These are phyloP conservation scores for Wiebesia pumilae DNA, from an alignment of 1,140 invertebrate genomes.

Conservation along the genomic window DNA sequence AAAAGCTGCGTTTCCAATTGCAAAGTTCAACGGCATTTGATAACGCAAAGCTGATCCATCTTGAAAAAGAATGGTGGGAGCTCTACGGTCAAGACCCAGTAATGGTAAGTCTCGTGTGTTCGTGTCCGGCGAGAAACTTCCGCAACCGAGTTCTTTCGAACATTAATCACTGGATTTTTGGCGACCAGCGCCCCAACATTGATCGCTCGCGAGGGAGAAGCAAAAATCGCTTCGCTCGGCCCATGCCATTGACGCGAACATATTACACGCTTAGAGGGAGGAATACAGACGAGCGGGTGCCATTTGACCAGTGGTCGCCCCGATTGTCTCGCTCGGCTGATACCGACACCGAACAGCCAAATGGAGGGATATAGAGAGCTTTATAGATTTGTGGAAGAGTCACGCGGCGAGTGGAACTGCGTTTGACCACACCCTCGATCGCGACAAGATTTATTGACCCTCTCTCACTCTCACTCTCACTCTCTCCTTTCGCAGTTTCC, in stretches of 20 bases:
- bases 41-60: background rate
- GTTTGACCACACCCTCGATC: conserved; percentile 72
- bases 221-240: conserved; percentile 40
- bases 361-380: conserved; percentile 54
- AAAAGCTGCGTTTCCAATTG: background rate
- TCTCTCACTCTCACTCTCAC: background rate
- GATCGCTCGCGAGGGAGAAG: conserved; percentile 39
- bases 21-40: background rate
- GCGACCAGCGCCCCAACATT: background rate
- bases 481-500: background rate
- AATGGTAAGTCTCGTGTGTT: background rate
- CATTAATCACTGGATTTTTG: conserved; percentile 39
- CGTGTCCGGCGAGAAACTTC: background rate
- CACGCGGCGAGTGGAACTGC: conserved; percentile 68
- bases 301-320: conserved; percentile 66
- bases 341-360: background rate
- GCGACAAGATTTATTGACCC: conserved; percentile 68
- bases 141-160: background rate
- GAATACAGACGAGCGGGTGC: conserved; percentile 32
- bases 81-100: background rate
- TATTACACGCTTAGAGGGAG: conserved; percentile 59
- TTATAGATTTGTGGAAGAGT: conserved; percentile 71
- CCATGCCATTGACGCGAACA: conserved; percentile 68
- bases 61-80: background rate
- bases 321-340: conserved; percentile 58